Conservation (phyloP, 1,140 invertebrate species). For the Drosophila triauraria region DNA sequence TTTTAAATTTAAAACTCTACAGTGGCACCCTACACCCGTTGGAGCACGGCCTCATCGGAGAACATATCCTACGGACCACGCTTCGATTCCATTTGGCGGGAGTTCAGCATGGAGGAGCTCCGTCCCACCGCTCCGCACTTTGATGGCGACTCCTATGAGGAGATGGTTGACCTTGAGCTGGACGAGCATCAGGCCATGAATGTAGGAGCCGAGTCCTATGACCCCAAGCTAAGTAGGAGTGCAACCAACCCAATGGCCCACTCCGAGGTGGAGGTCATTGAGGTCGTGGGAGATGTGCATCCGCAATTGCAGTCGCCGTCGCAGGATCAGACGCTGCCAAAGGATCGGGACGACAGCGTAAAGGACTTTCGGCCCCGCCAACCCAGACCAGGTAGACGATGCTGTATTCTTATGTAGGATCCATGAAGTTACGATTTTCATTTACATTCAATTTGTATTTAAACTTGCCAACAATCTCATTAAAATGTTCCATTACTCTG, state of each 20-base stretch:
- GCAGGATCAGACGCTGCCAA: background rate
- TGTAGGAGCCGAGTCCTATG: conserved; percentile 27
- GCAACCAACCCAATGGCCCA: conserved; percentile 9
- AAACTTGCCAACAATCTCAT: background rate
- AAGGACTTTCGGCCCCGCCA: conserved; percentile 3
- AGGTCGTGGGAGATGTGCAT: conserved; percentile 19
- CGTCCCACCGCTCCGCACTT: background rate
- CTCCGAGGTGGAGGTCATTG: background rate
- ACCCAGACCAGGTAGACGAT: conserved; percentile 2
- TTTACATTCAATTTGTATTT: conserved; percentile 1
- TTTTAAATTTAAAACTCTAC: background rate
- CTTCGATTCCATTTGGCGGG: conserved; percentile 66
- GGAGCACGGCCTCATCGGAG: conserved; percentile 49
- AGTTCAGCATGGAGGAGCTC: conserved; percentile 16
- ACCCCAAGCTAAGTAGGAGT: conserved; percentile 8
- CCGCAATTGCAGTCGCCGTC: background rate
- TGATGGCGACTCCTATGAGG: background rate
- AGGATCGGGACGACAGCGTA: background rate
- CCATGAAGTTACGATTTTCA: background rate
- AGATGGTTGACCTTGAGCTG: conserved; percentile 16
- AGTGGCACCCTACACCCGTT: conserved; percentile 47
- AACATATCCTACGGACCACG: conserved; percentile 47
- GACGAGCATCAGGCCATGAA: conserved; percentile 37
- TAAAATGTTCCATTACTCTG: conserved; percentile 13
- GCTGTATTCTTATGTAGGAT: conserved; percentile 28